Conservation (phyloP, 2,888 invertebrate species). For the Bugulina stolonifera region DNA sequence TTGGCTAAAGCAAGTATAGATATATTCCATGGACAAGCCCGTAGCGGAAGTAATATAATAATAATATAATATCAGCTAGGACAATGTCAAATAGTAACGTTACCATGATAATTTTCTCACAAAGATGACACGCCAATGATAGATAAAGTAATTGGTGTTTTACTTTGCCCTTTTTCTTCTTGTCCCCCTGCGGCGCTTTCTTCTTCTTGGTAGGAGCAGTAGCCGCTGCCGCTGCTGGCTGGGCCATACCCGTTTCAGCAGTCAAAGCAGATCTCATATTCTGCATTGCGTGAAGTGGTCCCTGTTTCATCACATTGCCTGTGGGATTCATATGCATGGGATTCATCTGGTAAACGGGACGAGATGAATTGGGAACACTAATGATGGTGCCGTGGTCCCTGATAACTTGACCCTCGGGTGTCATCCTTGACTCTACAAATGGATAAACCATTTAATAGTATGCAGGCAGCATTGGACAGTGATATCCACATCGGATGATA, state of each 20-base stretch:
- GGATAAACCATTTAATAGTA: background rate
- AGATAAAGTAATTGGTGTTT: no score
- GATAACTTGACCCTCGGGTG: constrained; percentile 8
- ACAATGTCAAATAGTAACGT: no score
- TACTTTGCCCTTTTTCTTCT: constrained; percentile 22
- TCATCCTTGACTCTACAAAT: constrained; percentile 13
- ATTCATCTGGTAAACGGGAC: background rate
- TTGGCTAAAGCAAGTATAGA: background rate
- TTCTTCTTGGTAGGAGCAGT: constrained; percentile 2
- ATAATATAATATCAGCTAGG: no score
- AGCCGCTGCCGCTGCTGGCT: background rate
- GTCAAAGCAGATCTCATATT: constrained; percentile 16
- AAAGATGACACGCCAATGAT: no score
- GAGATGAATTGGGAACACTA: background rate
- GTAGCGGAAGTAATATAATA: no score
- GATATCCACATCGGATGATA: no score
- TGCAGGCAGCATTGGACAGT: no score
- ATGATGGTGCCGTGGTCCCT: constrained; percentile 11
- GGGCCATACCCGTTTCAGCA: constrained; percentile 5
- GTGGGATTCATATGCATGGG: background rate
- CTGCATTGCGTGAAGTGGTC: constrained; percentile 13
- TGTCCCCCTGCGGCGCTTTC: background rate
- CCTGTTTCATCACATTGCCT: background rate
- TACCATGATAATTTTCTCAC: no score
- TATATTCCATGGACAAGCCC: no score